Percentiles rank a stretch among this genome's conserved stretches.
Evolutionary conservation across 2,797 vertebrate species (phyloP).

Genomic region (Clarias fuscus): DNA sequence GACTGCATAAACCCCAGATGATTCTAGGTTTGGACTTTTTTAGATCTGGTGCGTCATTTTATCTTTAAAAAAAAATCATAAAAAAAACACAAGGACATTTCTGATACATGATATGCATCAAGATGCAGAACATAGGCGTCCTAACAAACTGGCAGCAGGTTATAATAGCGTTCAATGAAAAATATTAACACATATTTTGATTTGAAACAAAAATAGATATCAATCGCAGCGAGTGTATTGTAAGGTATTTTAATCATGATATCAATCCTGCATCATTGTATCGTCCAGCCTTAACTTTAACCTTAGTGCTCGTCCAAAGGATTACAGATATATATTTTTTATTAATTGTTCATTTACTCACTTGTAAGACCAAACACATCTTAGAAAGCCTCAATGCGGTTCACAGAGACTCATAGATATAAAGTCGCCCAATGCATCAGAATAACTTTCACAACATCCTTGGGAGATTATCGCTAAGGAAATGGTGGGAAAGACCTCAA

Average conservation of each 20-base stretch:
- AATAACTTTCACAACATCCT: slow-evolving; percentile 35
- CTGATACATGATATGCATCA: not conserved
- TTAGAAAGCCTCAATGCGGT: not conserved
- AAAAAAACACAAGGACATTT: not conserved
- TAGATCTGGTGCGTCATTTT: not conserved
- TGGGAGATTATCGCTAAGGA: slow-evolving; percentile 55
- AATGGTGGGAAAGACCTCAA: slow-evolving; percentile 52
- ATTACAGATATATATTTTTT: too few species aligned
- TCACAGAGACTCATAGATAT: not conserved
- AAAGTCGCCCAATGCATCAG: slow-evolving; percentile 18
- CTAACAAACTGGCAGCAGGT: not conserved
- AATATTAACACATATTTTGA: not conserved
- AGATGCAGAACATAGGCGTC: not conserved
- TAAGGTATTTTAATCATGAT: not conserved
- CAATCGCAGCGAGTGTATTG: too few species aligned
- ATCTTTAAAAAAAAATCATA: not conserved
- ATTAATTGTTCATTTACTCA: not conserved
- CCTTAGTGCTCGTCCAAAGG: not conserved
- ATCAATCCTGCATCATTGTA: not conserved
- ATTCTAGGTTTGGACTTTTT: not conserved
- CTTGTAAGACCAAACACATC: not conserved
- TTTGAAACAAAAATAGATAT: not conserved
- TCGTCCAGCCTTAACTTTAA: too few species aligned
- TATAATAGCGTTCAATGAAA: not conserved
- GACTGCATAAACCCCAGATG: not conserved